Evolutionary conservation across 2,888 invertebrate species (phyloP).

Genomic region (Pachymerium ferrugineum): DNA sequence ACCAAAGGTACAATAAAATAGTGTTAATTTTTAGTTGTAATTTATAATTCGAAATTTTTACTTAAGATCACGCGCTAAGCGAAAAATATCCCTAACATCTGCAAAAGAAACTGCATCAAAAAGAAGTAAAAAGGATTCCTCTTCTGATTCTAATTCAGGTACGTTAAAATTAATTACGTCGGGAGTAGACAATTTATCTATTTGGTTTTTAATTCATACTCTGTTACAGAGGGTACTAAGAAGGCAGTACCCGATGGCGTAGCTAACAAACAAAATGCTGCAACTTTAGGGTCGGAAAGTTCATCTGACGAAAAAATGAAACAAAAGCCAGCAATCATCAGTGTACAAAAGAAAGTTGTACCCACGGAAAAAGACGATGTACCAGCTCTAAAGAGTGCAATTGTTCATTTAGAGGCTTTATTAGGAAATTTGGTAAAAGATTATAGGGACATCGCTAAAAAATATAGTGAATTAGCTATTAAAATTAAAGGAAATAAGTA

Average conservation of each 20-base stretch:
- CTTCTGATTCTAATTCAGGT: neutral
- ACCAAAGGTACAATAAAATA: neutral
- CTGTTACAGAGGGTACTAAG: neutral
- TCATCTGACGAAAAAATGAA: too few species aligned
- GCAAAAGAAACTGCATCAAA: neutral
- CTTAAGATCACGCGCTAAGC: neutral
- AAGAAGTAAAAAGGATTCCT: neutral
- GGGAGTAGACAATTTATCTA: too few species aligned
- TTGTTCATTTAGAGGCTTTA: too few species aligned
- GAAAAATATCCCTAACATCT: neutral
- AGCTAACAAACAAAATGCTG: neutral
- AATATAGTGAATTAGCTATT: too few species aligned
- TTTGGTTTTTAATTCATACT: neutral
- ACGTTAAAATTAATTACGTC: too few species aligned
- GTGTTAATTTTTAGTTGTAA: neutral
- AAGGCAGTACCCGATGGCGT: neutral
- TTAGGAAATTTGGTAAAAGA: too few species aligned
- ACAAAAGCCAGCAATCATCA: neutral
- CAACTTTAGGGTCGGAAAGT: too few species aligned
- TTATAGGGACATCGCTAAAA: too few species aligned
- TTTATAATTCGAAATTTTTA: neutral
- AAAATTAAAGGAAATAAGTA: too few species aligned
- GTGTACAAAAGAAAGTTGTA: neutral
- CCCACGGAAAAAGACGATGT: neutral
- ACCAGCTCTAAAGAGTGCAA: too few species aligned